phyloP scores from a whole-genome alignment of 2,797 vertebrate genomes.

The Sorex maritimensis region DNA sequence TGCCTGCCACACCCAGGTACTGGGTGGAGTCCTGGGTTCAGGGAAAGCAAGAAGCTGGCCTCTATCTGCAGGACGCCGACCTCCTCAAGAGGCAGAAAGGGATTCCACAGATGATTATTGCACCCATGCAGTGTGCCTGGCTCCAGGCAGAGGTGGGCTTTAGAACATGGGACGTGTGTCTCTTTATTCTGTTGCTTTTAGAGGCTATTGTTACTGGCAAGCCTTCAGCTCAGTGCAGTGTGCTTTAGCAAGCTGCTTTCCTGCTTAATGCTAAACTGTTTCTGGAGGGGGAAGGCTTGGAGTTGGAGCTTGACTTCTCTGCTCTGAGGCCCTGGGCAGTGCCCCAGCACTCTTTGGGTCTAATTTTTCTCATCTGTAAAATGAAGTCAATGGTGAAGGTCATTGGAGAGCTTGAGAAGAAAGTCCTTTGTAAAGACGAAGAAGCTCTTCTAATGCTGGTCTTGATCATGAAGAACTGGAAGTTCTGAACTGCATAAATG shows the following conservation, averaged over 20 bases:
- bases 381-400: neutral
- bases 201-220: slow-evolving; percentile 15
- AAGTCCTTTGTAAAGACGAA: neutral
- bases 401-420: neutral
- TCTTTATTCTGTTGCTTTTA: slow-evolving; percentile 4
- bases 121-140: neutral
- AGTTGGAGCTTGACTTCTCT: neutral
- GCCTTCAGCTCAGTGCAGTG: neutral
- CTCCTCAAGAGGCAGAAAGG: neutral
- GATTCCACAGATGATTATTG: neutral
- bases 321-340: slow-evolving; percentile 11
- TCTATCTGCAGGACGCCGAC: neutral
- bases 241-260: slow-evolving; percentile 19
- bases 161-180: neutral
- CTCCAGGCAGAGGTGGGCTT: neutral
- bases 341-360: neutral
- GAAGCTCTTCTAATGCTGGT: slow-evolving; percentile 20
- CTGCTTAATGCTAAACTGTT: neutral
- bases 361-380: slow-evolving; percentile 14
- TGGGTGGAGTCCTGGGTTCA: neutral
- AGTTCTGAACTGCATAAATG: neutral
- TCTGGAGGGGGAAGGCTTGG: neutral
- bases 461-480: neutral
- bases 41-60: neutral
- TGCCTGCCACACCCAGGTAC: neutral